Evolutionary conservation across 2,888 invertebrate genomes (phyloP).

Genomic region (Mycogona germanica): DNA sequence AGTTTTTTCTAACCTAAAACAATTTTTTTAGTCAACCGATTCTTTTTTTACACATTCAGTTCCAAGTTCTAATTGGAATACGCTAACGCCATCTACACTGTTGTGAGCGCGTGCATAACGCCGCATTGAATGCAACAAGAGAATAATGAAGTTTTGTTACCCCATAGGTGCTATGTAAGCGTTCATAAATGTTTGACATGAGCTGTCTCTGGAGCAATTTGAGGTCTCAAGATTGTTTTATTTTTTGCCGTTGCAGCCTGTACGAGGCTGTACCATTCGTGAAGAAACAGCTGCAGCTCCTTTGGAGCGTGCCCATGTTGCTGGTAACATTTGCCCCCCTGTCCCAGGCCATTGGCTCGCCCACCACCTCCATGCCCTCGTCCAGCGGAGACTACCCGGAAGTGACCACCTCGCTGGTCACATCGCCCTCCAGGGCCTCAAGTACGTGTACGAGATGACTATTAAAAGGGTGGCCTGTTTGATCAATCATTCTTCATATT

Average conservation of each 20-base stretch:
- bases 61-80: no score
- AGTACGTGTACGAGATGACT: background rate
- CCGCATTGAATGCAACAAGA: background rate
- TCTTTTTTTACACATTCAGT: no score
- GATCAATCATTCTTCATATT: no score
- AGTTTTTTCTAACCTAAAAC: no score
- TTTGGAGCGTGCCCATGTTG: slow-evolving; percentile 50
- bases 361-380: background rate
- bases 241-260: slow-evolving; percentile 39
- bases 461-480: background rate
- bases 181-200: no score
- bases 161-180: no score
- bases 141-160: no score
- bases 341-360: background rate
- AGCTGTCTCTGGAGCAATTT: no score
- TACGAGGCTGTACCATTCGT: slow-evolving; percentile 59
- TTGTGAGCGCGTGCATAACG: no score
- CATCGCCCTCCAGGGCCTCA: background rate
- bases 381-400: background rate
- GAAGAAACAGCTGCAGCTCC: slow-evolving; percentile 49
- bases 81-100: no score
- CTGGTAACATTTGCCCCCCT: slow-evolving; percentile 32
- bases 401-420: background rate
- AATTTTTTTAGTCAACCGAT: no score
- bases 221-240: no score